Evolutionary conservation across 2,888 invertebrate species (phyloP).

Genomic region (Drosophila borealis): DNA sequence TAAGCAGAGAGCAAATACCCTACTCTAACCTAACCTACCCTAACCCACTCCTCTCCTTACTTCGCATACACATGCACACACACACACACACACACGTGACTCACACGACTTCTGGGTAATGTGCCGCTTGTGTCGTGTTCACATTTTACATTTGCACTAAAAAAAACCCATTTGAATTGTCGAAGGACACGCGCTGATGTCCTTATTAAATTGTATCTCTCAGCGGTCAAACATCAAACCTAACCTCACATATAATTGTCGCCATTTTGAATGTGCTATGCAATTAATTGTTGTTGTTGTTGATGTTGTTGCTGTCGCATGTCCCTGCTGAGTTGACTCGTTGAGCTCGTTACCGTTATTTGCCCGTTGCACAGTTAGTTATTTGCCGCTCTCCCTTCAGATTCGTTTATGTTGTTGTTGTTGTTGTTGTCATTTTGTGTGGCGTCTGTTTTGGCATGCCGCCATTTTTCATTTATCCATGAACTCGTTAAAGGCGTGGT

Average conservation of each 20-base stretch:
- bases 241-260: slow-evolving; percentile 47
- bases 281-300: slow-evolving; percentile 59
- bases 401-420: slow-evolving; percentile 3
- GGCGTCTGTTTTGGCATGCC: slow-evolving; percentile 71
- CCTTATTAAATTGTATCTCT: slow-evolving; percentile 49
- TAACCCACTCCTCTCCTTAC: not conserved
- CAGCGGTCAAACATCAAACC: slow-evolving; percentile 6
- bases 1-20: slow-evolving; percentile 41
- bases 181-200: slow-evolving; percentile 57
- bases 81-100: slow-evolving; percentile 36
- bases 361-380: slow-evolving; percentile 27
- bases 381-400: slow-evolving; percentile 5
- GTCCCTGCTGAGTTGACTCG: slow-evolving; percentile 45
- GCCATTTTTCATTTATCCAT: slow-evolving; percentile 77
- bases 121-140: slow-evolving; percentile 12
- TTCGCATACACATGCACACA: not conserved
- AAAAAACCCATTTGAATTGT: slow-evolving; percentile 43
- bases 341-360: slow-evolving; percentile 38
- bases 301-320: slow-evolving; percentile 36
- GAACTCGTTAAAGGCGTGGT: slow-evolving; percentile 72
- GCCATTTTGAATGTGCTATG: slow-evolving; percentile 55
- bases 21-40: slow-evolving; percentile 1
- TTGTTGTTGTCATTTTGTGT: slow-evolving; percentile 39
- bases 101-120: slow-evolving; percentile 66
- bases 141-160: slow-evolving; percentile 20